These are phyloP conservation scores for Drosophila melanica DNA, from an alignment of 1,140 invertebrate species.

Conservation along the genomic window DNA sequence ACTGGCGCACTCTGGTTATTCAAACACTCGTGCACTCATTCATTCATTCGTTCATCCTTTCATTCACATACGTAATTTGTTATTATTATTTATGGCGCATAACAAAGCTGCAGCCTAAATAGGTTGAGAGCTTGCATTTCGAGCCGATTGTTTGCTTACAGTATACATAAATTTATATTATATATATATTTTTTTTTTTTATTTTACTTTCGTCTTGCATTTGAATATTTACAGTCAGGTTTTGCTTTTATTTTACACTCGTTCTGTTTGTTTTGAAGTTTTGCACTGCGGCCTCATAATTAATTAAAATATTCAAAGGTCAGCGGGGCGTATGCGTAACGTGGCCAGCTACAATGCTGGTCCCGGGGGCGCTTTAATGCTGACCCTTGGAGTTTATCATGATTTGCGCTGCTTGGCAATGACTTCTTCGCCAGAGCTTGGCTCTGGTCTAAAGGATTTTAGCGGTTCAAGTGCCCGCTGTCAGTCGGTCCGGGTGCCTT, in stretches of 20 bases:
- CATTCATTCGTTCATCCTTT: conserved; percentile 2
- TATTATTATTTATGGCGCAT: conserved; percentile 11
- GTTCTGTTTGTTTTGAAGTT: conserved; percentile 31
- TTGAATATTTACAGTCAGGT: conserved; percentile 52
- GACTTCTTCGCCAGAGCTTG: conserved; percentile 13
- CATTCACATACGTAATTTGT: conserved; percentile 13
- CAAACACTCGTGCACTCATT: neutral
- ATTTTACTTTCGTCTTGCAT: conserved; percentile 44
- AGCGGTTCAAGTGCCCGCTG: conserved; percentile 13
- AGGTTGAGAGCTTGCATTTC: neutral
- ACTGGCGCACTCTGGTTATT: neutral
- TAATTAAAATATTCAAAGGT: conserved; percentile 77
- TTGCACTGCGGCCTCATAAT: conserved; percentile 54
- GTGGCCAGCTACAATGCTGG: conserved; percentile 4
- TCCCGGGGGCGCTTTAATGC: conserved; percentile 40
- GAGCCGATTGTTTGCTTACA: conserved; percentile 20
- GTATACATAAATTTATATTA: conserved; percentile 29
- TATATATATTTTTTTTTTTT: neutral
- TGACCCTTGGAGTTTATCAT: conserved; percentile 60
- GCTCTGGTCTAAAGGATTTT: conserved; percentile 33
- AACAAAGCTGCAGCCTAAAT: neutral
- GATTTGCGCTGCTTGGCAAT: conserved; percentile 34
- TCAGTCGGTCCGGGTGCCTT: conserved; percentile 22
- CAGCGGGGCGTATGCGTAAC: conserved; percentile 47
- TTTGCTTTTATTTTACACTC: conserved; percentile 24